Percentiles rank a stretch among this genome's conserved stretches.
Conservation (phyloP, 2,888 invertebrate species). For the Notodonta ziczac region DNA sequence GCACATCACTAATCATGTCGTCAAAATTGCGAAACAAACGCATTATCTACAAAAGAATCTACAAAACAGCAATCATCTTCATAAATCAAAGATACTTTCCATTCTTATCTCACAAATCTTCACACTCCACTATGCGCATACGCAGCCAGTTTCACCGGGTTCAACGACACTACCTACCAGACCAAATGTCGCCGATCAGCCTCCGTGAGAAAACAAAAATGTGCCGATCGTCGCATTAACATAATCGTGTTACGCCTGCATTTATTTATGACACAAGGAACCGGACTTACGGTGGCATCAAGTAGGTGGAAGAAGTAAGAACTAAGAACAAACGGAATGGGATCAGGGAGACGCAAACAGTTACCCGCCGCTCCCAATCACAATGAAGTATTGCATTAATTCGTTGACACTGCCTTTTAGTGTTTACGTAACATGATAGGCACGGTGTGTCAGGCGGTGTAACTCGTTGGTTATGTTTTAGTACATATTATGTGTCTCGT, state of each 20-base stretch:
- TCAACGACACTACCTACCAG: constrained; percentile 66
- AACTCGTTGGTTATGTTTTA: too few species aligned
- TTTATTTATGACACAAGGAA: constrained; percentile 56
- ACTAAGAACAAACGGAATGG: too few species aligned
- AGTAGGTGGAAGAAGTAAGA: background rate
- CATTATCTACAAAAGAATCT: too few species aligned
- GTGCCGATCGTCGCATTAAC: constrained; percentile 64
- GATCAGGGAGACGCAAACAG: too few species aligned
- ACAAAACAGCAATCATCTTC: background rate
- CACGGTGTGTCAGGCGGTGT: too few species aligned
- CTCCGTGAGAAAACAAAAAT: constrained; percentile 72
- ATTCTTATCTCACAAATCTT: background rate
- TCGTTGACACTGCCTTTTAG: too few species aligned
- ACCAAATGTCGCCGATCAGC: constrained; percentile 71
- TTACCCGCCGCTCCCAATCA: too few species aligned
- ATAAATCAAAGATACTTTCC: background rate
- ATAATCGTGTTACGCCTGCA: constrained; percentile 71
- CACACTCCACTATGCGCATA: constrained; percentile 15
- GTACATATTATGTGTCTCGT: too few species aligned
- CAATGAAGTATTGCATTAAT: too few species aligned
- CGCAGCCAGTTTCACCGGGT: constrained; percentile 41
- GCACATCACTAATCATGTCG: too few species aligned
- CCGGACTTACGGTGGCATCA: constrained; percentile 13
- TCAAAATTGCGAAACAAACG: too few species aligned
- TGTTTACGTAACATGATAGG: too few species aligned